A percentile compares a stretch with the other conserved stretches of the same genome.
phyloP scores from a whole-genome alignment of 2,113 vertebrate genomes.

The Xenopus borealis region DNA sequence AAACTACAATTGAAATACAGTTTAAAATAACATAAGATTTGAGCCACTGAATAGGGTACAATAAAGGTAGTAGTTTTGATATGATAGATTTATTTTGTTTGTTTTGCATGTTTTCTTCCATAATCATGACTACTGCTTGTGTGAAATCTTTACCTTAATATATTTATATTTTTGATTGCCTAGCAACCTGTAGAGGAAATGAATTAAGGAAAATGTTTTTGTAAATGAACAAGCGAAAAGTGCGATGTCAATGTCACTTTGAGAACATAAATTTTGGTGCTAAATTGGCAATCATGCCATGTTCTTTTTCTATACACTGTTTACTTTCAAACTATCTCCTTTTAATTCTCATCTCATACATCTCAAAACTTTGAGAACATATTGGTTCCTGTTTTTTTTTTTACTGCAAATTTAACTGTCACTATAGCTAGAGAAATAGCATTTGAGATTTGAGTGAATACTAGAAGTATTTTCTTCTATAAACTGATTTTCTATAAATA shows the following conservation, averaged over 20 bases:
- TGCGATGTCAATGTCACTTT: constrained; percentile 26
- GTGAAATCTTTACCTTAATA: constrained; percentile 19
- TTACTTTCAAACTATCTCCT: neutral
- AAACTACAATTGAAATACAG: constrained; percentile 12
- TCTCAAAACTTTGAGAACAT: neutral
- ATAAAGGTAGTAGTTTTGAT: constrained; percentile 29
- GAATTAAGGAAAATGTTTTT: constrained; percentile 22
- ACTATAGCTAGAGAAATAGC: neutral
- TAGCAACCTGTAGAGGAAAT: constrained; percentile 22
- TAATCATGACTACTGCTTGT: constrained; percentile 32
- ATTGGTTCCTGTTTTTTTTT: neutral
- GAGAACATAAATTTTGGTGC: neutral
- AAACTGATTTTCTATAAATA: neutral
- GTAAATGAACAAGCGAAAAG: constrained; percentile 19
- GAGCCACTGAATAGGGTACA: constrained; percentile 1
- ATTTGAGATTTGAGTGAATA: neutral
- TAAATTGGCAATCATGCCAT: neutral
- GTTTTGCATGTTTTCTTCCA: constrained; percentile 17
- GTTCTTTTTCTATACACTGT: neutral
- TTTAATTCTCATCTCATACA: constrained; percentile 1
- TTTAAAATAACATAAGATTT: constrained; percentile 29
- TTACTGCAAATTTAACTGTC: neutral
- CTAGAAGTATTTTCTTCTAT: neutral
- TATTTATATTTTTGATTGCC: constrained; percentile 16
- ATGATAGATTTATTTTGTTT: constrained; percentile 12